Evolutionary conservation across 2,797 vertebrate genomes (phyloP), one percentile per base, ranked within the genome.

Genomic region (Lerista edwardsae): DNA sequence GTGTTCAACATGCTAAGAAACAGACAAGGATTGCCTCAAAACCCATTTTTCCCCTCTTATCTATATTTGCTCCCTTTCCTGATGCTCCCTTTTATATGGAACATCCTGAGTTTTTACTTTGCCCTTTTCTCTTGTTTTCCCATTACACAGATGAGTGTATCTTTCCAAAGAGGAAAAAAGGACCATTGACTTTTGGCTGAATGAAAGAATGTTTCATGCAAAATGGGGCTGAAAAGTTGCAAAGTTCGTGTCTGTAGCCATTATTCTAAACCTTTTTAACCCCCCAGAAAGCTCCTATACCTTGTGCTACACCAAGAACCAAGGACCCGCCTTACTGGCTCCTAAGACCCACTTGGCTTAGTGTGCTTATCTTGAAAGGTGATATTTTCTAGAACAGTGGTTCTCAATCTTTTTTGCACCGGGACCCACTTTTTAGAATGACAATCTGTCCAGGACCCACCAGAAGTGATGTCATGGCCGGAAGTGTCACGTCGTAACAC

Each of bases 21-120:
- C 59, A 79, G 41, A 85, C 57, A 80, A 44, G 73, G 61, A 74
- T 79, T 65, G 39, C 44, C 41, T 57, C 27, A 65, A 71, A 78
- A 67, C 64, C 31, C 10, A 19, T 11, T 29, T 57, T 73, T 55
- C 29, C 59, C 73, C 47, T 61, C 64, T 84, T 36, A 80, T 67
- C 61, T 68, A 5, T 80, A 68, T 85, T 75, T 68, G 29, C 29
- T 59, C 14, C 17, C 12, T 39, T 74, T 85, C 27, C 69, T 79
- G 75, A 31, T 68, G 71, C n/a, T 51, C 34, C 47, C 6, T 85
- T 41, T 29, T 8, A 41, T 64, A 44, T 80, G 19, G 75, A 75
- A 75, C 84, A 67, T 31, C 59, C 59, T 64, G 34, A 29, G 23
- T 72, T 8, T 80, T 74, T 65, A 72, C 29, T 44, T 75, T 75